A percentile compares a stretch with the other conserved stretches of the same genome.
These are phyloP conservation scores for Podotricha telesiphe DNA, from an alignment of 2,888 invertebrate species.

Conservation along the genomic window DNA sequence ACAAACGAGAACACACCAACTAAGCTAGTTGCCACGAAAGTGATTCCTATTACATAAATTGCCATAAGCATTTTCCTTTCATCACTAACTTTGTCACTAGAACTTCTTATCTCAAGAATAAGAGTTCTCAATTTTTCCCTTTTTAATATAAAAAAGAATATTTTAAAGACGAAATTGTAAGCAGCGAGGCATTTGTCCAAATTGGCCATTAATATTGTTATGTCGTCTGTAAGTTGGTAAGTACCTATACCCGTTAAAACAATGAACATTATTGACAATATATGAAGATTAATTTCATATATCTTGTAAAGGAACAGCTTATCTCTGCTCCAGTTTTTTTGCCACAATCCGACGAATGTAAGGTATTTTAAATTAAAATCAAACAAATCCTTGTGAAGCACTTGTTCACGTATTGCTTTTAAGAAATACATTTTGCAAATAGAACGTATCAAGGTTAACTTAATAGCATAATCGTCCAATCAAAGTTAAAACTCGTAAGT, in stretches of 20 bases:
- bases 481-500: conserved; percentile 24
- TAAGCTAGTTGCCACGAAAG: conserved; percentile 49
- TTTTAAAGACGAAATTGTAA: conserved; percentile 64
- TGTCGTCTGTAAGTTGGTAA: conserved; percentile 53
- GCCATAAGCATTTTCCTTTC: conserved; percentile 58
- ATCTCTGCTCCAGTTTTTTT: conserved; percentile 49
- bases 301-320: conserved; percentile 54
- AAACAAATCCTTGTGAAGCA: conserved; percentile 55
- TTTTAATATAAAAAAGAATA: conserved; percentile 56
- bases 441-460: conserved; percentile 6
- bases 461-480: conserved; percentile 23
- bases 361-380: conserved; percentile 66
- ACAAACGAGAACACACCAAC: conserved; percentile 54
- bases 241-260: conserved; percentile 58
- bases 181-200: conserved; percentile 62
- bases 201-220: conserved; percentile 55
- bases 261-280: conserved; percentile 54
- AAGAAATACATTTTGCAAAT: conserved; percentile 40
- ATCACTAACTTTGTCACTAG: conserved; percentile 60
- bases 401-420: conserved; percentile 29
- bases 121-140: conserved; percentile 55
- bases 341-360: conserved; percentile 67
- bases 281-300: conserved; percentile 55
- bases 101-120: conserved; percentile 59
- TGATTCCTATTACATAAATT: conserved; percentile 52